Percentiles rank a stretch among this genome's conserved stretches.
phyloP scores from a whole-genome alignment of 1,140 invertebrate species.

The Agrypnia vestita region DNA sequence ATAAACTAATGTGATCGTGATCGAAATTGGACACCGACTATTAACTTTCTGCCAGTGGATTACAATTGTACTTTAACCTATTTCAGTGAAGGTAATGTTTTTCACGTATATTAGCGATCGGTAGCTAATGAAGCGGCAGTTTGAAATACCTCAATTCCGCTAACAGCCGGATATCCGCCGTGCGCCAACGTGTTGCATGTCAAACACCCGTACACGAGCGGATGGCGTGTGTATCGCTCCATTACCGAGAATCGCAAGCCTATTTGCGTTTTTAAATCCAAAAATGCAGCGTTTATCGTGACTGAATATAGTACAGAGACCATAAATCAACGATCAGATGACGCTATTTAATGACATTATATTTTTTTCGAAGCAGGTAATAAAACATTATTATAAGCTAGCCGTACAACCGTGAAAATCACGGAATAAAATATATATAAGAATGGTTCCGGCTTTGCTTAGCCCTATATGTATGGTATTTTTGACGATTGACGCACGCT shows the following conservation, averaged over 20 bases:
- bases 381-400: too few relatives aligned
- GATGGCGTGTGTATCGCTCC: not conserved
- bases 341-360: not conserved
- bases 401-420: too few relatives aligned
- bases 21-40: too few relatives aligned
- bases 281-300: not conserved
- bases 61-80: too few relatives aligned
- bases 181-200: slow-evolving; percentile 12
- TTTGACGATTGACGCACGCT: too few relatives aligned
- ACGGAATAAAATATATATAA: too few relatives aligned
- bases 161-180: not conserved
- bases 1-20: too few relatives aligned
- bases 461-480: too few relatives aligned
- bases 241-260: not conserved
- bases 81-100: too few relatives aligned
- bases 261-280: not conserved
- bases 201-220: not conserved
- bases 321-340: not conserved
- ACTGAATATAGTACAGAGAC: not conserved
- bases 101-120: not conserved
- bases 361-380: too few relatives aligned
- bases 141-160: not conserved
- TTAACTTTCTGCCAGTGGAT: too few relatives aligned
- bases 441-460: too few relatives aligned
- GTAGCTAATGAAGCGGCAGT: slow-evolving; percentile 7